Evolutionary conservation across 64 coral and sea anemone species (phyloP).

Genomic region (Pocillopora damicornis): DNA sequence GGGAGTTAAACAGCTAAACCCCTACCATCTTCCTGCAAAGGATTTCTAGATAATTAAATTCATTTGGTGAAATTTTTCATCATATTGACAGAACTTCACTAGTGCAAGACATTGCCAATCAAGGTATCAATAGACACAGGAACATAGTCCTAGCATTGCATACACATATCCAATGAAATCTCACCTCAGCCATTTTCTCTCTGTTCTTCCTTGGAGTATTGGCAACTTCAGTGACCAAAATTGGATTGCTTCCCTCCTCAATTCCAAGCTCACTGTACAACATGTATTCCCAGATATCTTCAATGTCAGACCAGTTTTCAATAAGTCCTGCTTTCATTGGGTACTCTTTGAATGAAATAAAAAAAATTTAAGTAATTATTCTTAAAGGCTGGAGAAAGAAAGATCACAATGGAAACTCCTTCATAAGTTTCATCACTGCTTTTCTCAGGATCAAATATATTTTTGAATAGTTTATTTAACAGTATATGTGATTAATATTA

Average conservation of each 20-base stretch:
- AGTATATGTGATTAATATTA: too few relatives aligned
- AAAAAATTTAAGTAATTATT: neutral
- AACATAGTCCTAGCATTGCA: too few relatives aligned
- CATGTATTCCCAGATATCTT: slow-evolving; percentile 87
- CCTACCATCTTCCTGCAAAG: too few relatives aligned
- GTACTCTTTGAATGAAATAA: slow-evolving; percentile 40
- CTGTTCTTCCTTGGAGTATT: slow-evolving; percentile 70
- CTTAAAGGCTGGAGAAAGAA: neutral
- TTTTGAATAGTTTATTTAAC: too few relatives aligned
- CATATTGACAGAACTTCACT: too few relatives aligned
- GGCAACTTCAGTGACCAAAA: slow-evolving; percentile 76
- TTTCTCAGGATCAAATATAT: too few relatives aligned
- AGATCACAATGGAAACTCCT: neutral
- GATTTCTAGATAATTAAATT: too few relatives aligned
- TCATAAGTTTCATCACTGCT: too few relatives aligned
- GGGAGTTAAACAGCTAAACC: too few relatives aligned
- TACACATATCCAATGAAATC: neutral
- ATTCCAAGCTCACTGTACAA: slow-evolving; percentile 54
- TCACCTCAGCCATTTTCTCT: slow-evolving; percentile 93
- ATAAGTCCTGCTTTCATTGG: slow-evolving; percentile 85
- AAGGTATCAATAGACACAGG: too few relatives aligned
- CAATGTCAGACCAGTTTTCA: slow-evolving; percentile 90
- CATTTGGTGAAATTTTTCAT: too few relatives aligned
- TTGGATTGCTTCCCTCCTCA: slow-evolving; percentile 75
- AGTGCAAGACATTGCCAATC: too few relatives aligned